Evolutionary conservation across 2,888 invertebrate genomes (phyloP), one percentile per base, ranked within the genome.

Genomic region (Phania funesta): DNA sequence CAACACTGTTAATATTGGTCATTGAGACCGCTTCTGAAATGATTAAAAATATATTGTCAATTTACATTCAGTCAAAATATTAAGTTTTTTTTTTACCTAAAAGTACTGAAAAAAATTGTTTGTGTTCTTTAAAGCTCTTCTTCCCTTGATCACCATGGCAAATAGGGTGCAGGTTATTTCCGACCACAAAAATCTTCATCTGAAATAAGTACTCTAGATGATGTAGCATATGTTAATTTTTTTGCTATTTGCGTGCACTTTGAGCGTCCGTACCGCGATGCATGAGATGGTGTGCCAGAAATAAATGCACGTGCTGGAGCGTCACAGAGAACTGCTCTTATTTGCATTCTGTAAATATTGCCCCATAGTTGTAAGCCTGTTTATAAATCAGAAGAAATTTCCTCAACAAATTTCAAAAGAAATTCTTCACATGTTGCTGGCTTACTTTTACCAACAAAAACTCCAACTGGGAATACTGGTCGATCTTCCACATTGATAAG

Each of bases 401-500:
- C 29, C 38, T 54, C 54, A 54, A 54, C 41, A 52, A 68, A 68
- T 54, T 68, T 68, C 6, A 11, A 68, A 26, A 68, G 41, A 68
- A 44, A 68, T 44, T 68, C 41, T 68, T 54, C 54, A 41, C 68
- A 68, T 54, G 52, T 38, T 38, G 35, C 67, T 38, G 54, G 54
- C 41, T 68, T 54, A 54, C 68, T 44, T 68, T 54, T 54, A 38
- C 68, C 54, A 54, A 64, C 64, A 64, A 64, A 64, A 64, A 64
- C 64, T 46, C 64, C 64, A 64, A 64, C 64, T 64, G 48, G 48
- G 64, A 64, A 64, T 64, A 64, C 64, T 64, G 67, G 58, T 58
- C 58, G 58, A 58, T 58, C 38, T 58, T 35, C 58, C 58, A 58
- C 58, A 58, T 58, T 35, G 58, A 38, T 54, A 18, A 54, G 54